Percentiles rank a stretch among this genome's conserved stretches.
Evolutionary conservation across 37 sponge, comb jelly and placozoan genomes (phyloP).

Genomic region (Chondrilla cf. caribensis): DNA sequence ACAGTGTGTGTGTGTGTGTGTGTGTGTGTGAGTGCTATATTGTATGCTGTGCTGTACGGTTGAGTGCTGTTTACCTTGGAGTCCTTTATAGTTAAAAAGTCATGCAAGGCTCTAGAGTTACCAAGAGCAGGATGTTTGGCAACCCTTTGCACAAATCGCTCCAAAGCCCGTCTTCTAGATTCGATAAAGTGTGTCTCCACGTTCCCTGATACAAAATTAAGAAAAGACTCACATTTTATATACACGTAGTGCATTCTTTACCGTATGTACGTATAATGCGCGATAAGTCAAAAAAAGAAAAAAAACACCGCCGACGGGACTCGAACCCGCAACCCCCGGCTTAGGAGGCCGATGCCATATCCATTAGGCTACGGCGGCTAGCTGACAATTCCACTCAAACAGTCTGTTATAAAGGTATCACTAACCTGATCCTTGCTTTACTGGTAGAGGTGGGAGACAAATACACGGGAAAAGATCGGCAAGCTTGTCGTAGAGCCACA

Average conservation of each 20-base stretch:
- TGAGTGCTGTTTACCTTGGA: conserved; percentile 50
- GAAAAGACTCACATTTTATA: background rate
- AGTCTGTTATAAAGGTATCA: background rate
- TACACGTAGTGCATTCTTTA: background rate
- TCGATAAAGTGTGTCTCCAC: conserved; percentile 36
- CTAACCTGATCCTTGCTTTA: conserved; percentile 70
- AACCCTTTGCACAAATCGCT: conserved; percentile 60
- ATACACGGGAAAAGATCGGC: conserved; percentile 79
- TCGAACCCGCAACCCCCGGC: conserved; percentile 99
- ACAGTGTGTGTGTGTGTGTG: no score
- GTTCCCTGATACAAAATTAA: conserved; percentile 5
- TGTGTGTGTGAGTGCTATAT: no score
- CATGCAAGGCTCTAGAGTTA: conserved; percentile 46
- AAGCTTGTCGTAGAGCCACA: conserved; percentile 76
- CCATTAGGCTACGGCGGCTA: conserved; percentile 98
- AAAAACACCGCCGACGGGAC: conserved; percentile 97
- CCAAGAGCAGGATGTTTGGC: conserved; percentile 71
- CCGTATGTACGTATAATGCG: no score
- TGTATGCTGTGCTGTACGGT: no score
- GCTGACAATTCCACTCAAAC: background rate
- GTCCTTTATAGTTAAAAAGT: conserved; percentile 62
- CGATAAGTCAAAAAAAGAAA: conserved; percentile 40
- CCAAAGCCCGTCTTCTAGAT: conserved; percentile 44
- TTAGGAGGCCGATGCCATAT: conserved; percentile 99
- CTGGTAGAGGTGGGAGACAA: conserved; percentile 76